Percentiles rank a stretch among this genome's conserved stretches.
Evolutionary conservation across 2,888 invertebrate species (phyloP).

Genomic region (Tortricodes alternella): DNA sequence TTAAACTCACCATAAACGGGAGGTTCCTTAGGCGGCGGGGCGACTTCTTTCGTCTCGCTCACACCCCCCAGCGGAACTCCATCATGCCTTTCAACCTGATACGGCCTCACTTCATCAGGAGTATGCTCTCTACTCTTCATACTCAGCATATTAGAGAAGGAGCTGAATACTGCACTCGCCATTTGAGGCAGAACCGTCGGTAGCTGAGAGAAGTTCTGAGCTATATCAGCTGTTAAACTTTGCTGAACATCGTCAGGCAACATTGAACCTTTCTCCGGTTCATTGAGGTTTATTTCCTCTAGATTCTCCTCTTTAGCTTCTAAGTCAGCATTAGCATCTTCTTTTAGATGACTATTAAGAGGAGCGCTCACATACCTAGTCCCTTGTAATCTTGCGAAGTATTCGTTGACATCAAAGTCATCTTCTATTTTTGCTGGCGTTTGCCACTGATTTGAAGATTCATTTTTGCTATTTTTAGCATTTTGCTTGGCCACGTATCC

Average conservation of each 20-base stretch:
- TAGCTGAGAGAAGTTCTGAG: slow-evolving; percentile 81
- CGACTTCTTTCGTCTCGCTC: slow-evolving; percentile 44
- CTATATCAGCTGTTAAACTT: slow-evolving; percentile 75
- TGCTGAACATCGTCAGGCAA: slow-evolving; percentile 48
- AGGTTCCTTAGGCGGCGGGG: slow-evolving; percentile 66
- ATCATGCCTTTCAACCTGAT: slow-evolving; percentile 38
- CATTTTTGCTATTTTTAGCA: slow-evolving; percentile 37
- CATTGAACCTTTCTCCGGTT: slow-evolving; percentile 47
- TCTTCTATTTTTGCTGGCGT: slow-evolving; percentile 59
- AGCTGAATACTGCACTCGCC: slow-evolving; percentile 85
- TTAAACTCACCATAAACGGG: slow-evolving; percentile 61
- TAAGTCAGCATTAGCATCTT: slow-evolving; percentile 77
- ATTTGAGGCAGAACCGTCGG: slow-evolving; percentile 83
- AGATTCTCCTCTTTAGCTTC: slow-evolving; percentile 67
- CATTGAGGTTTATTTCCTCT: slow-evolving; percentile 70
- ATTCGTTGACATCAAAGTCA: slow-evolving; percentile 78
- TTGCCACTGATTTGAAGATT: slow-evolving; percentile 47
- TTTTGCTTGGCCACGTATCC: slow-evolving; percentile 30
- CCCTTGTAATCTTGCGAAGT: slow-evolving; percentile 73
- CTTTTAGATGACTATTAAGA: slow-evolving; percentile 62
- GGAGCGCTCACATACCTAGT: slow-evolving; percentile 74
- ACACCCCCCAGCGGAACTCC: slow-evolving; percentile 49
- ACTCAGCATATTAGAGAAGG: slow-evolving; percentile 80
- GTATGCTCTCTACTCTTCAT: slow-evolving; percentile 66
- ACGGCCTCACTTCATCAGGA: slow-evolving; percentile 49